These are phyloP conservation scores for Desoria tigrina DNA, from an alignment of 2,888 invertebrate genomes.

Conservation along the genomic window DNA sequence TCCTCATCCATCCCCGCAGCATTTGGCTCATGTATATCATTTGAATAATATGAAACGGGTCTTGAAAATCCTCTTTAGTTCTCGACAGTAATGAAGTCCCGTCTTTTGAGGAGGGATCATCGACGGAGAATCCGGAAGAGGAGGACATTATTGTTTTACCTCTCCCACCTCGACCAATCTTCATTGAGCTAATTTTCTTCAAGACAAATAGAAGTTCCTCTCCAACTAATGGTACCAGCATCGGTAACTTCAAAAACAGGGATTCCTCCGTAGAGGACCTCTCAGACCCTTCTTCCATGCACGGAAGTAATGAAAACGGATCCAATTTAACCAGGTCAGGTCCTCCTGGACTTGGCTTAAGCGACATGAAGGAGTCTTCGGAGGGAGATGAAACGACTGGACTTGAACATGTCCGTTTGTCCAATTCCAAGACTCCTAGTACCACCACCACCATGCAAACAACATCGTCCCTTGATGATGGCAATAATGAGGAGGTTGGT, in stretches of 20 bases:
- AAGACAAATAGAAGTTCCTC: background rate
- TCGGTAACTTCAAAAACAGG: background rate
- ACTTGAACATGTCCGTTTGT: constrained; percentile 16
- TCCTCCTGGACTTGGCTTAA: constrained; percentile 13
- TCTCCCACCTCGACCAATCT: background rate
- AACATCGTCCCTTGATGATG: constrained; percentile 1
- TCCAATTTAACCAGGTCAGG: constrained; percentile 6
- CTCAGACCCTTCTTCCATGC: no score
- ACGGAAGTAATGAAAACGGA: no score
- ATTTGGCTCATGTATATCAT: no score
- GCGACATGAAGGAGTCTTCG: constrained; percentile 19
- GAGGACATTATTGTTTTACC: background rate
- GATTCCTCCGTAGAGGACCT: no score
- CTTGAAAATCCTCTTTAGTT: background rate
- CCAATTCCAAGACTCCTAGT: background rate
- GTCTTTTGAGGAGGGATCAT: constrained; percentile 32
- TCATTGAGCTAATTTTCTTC: constrained; percentile 2
- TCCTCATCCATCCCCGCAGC: no score
- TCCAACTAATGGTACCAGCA: background rate
- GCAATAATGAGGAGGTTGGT: background rate
- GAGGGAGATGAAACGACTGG: constrained; percentile 26
- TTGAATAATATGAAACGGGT: no score
- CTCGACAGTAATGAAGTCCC: background rate
- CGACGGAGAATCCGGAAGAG: constrained; percentile 30
- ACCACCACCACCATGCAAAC: background rate